A percentile compares a stretch with the other conserved stretches of the same genome.
These are phyloP conservation scores for Acleris emargana DNA, from an alignment of 2,888 invertebrate species.

Conservation along the genomic window DNA sequence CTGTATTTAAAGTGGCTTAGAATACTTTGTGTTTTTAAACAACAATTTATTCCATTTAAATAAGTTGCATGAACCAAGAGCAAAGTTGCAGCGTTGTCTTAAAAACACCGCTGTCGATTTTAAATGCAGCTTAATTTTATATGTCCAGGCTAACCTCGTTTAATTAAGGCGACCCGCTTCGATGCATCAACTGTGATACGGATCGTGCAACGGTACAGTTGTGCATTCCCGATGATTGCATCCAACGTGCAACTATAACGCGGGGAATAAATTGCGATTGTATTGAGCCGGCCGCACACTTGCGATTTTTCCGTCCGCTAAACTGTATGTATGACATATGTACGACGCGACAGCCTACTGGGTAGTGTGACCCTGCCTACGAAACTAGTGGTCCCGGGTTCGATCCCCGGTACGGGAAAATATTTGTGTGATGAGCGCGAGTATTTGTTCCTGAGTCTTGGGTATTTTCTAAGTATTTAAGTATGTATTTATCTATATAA, in stretches of 20 bases:
- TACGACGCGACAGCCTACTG: no score
- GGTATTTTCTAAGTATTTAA: no score
- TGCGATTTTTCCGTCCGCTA: no score
- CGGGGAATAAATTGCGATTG: constrained; percentile 70
- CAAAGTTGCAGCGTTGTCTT: constrained; percentile 9
- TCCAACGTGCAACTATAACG: constrained; percentile 45
- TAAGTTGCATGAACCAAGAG: background rate
- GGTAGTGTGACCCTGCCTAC: no score
- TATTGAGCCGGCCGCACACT: constrained; percentile 50
- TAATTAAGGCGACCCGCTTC: constrained; percentile 38
- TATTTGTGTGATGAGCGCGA: no score
- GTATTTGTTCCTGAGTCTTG: no score
- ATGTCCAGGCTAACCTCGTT: constrained; percentile 34
- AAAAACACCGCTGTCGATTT: constrained; percentile 23
- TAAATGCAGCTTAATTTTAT: constrained; percentile 21
- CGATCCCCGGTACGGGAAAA: no score
- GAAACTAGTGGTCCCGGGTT: no score
- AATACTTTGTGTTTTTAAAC: background rate
- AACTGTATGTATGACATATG: no score
- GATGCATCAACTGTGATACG: constrained; percentile 62
- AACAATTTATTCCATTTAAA: background rate
- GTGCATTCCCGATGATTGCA: constrained; percentile 66
- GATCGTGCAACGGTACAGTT: constrained; percentile 68
- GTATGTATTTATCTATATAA: no score
- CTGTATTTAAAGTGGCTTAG: no score